Conservation (phyloP, 2,797 vertebrate genomes). For the Anabas testudineus region DNA sequence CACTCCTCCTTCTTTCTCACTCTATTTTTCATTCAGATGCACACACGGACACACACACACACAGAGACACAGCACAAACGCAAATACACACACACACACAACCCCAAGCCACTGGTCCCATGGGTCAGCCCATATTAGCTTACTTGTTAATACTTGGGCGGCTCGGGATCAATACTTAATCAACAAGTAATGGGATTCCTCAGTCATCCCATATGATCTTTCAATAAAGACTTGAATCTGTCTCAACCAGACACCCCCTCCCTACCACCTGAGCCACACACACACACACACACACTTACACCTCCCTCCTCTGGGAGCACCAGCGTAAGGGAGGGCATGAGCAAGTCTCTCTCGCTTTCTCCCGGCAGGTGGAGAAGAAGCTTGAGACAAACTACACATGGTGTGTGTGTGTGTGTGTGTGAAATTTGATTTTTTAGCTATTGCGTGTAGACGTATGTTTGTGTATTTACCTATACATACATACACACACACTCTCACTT, state of each 20-base stretch:
- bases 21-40: constrained; percentile 59
- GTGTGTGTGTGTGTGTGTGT: constrained; percentile 77
- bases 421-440: constrained; percentile 22
- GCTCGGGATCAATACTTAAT: constrained; percentile 99
- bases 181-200: constrained; percentile 99
- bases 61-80: constrained; percentile 59
- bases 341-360: constrained; percentile 46
- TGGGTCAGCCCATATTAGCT: constrained; percentile 99
- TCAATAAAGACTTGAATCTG: constrained; percentile 99
- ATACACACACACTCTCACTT: neutral
- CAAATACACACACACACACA: constrained; percentile 50
- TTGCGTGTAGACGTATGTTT: constrained; percentile 1
- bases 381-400: constrained; percentile 41
- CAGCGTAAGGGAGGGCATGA: constrained; percentile 46
- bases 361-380: constrained; percentile 45
- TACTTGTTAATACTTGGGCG: constrained; percentile 99
- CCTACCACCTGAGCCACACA: neutral
- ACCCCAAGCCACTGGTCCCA: constrained; percentile 92
- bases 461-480: constrained; percentile 3
- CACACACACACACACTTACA: neutral
- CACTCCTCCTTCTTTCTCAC: constrained; percentile 57
- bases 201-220: constrained; percentile 99
- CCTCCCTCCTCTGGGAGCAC: constrained; percentile 28
- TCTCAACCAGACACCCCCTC: constrained; percentile 51
- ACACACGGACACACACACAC: constrained; percentile 60